Evolutionary conservation across 2,888 invertebrate genomes (phyloP), one percentile per base, ranked within the genome.

Genomic region (Protodeltote pygarga): DNA sequence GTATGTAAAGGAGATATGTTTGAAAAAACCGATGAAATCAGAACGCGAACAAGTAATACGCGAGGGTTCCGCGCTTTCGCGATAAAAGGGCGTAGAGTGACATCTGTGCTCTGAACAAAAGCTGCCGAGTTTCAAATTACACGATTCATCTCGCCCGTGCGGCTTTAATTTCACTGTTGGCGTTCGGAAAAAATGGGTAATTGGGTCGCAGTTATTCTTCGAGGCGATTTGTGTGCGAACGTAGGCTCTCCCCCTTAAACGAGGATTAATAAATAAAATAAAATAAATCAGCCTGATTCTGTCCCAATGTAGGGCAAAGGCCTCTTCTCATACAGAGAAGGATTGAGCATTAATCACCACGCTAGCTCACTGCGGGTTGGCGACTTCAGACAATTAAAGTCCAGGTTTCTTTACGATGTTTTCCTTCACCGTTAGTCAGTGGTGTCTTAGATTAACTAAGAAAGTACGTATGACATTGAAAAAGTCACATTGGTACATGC

Each of bases 41-140:
- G 53, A 70, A 69, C 61, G 54, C 52, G 64, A 63, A 51, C 67
- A 64, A 63, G 70, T 71, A 66, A 61, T 70, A 53, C 63, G 51
- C 42, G 51, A 47, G 54, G 50, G 50, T 65, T 58, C 33, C 39
- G 29, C 52, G 52, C 47, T 60, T 63, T 52, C 55, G 52, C 60
- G 71, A 55, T 65, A 74, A 77, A 78, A 74, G 73, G 63, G 71
- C 61, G 65, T 63, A 60, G 65, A 74, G 75, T 78, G 80, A 82
- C 80, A 81, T 81, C 74, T 74, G 75, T 35, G 65, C 60, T 51
- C 52, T 32, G 73, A 80, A 84, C 83, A 85, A 87, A 87, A 78
- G 79, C 75, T 62, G 54, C 50, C 42, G 73, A 71, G 81, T 82
- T 85, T 84, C 77, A 81, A 86, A 87, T 88, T 84, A 83, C 85